Evolutionary conservation across 2,113 vertebrate species (phyloP), one percentile per base, ranked within the genome.

Genomic region (Pluvialis apricaria): DNA sequence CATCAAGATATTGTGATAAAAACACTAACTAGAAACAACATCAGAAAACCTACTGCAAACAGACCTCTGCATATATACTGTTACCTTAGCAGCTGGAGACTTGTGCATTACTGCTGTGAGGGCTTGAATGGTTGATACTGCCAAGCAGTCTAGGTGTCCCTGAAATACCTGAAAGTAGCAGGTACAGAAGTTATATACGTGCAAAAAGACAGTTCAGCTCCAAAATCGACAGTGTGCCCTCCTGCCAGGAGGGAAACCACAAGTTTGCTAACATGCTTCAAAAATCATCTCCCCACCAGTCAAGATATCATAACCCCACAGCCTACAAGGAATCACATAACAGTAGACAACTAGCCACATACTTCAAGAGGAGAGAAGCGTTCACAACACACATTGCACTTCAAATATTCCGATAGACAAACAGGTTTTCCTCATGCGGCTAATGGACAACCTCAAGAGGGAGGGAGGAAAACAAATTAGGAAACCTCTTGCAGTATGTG

Each of bases 51-150:
- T 58, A 52, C 14, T 68, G 51, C 21, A 47, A 91, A 77, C 64
- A 78, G 51, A 86, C 34, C 44, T 40, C 51, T 51, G 22, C 36
- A 80, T 6, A 29, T 60, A 92, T 98, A 99, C 45, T 11, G 34
- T 95, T 97, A 97, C 99, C 99, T 99, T 99, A 95, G 99, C 99
- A 97, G 99, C 99, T 44, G 99, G 99, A 70, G 99, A 99, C 96
- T 99, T 99, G 96, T 99, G 99, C 99, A 99, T 99, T 92, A 99
- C 99, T 69, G 99, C 99, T 58, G 99, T 99, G 87, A 99, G 98
- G 78, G 99, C 99, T 96, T 99, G 99, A 97, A 99, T 99, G 68
- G 99, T 99, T 38, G 99, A 99, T n/a, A 99, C 98, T 47, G 99
- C 98, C 90, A 99, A 98, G 91, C 97, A 97, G 97, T 99, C 99